Percentiles rank a stretch among this genome's conserved stretches.
phyloP scores from a whole-genome alignment of 1,140 invertebrate species.

The Linepithema humile region DNA sequence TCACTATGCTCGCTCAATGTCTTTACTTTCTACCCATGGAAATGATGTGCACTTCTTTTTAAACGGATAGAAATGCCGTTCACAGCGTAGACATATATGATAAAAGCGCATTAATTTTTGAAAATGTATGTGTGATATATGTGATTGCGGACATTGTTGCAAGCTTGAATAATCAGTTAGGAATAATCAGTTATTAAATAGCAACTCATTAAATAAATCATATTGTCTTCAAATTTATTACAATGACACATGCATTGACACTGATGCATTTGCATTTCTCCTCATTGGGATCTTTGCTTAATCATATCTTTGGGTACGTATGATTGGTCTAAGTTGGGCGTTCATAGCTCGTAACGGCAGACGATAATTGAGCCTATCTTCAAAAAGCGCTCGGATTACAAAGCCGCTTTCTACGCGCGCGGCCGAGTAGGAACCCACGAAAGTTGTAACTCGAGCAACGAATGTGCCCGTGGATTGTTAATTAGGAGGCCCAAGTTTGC shows the following conservation, averaged over 20 bases:
- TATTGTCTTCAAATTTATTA: not conserved
- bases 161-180: not conserved
- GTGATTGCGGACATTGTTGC: not conserved
- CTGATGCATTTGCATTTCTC: not conserved
- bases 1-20: not conserved
- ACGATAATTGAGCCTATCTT: slow-evolving; percentile 44
- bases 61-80: not conserved
- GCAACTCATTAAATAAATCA: not conserved
- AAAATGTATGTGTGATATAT: not conserved
- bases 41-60: not conserved
- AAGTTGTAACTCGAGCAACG: slow-evolving; percentile 68
- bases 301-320: not conserved
- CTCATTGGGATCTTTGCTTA: not conserved
- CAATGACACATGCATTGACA: too few relatives aligned
- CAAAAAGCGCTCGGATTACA: slow-evolving; percentile 60
- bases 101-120: slow-evolving; percentile 2
- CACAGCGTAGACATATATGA: not conserved
- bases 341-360: slow-evolving; percentile 42
- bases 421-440: slow-evolving; percentile 57
- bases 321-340: not conserved
- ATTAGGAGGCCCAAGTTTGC: slow-evolving; percentile 69
- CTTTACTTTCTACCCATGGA: not conserved
- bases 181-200: not conserved
- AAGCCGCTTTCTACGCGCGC: slow-evolving; percentile 51
- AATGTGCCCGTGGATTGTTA: slow-evolving; percentile 67